A percentile compares a stretch with the other conserved stretches of the same genome.
These are phyloP conservation scores for Ctenodactylus gundi DNA, from an alignment of 2,113 vertebrate genomes.

Conservation along the genomic window DNA sequence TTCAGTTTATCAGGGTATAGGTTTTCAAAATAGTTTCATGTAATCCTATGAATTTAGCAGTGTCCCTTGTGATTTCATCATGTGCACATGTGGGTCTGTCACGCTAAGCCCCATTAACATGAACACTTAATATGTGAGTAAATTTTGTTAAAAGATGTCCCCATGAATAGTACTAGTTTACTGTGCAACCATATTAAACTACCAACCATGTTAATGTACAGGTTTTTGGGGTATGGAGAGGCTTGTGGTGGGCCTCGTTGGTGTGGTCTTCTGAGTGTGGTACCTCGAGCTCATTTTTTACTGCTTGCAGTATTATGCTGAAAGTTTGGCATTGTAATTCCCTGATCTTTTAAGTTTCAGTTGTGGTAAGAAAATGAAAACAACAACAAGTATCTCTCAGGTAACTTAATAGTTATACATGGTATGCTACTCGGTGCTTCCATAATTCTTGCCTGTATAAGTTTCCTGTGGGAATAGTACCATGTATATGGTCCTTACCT, in stretches of 20 bases:
- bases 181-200: neutral
- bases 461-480: neutral
- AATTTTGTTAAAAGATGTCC: neutral
- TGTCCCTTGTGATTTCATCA: too few species aligned
- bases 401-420: neutral
- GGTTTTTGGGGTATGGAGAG: neutral
- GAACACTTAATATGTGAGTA: neutral
- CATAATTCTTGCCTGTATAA: neutral
- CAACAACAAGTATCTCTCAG: neutral
- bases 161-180: neutral
- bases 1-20: too few species aligned
- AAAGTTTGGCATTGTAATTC: neutral
- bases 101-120: neutral
- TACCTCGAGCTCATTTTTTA: neutral
- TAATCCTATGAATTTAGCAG: too few species aligned
- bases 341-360: neutral
- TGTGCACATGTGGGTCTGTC: too few species aligned
- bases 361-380: conserved; percentile 15
- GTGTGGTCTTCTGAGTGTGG: neutral
- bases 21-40: too few species aligned
- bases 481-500: neutral
- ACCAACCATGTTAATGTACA: too few species aligned
- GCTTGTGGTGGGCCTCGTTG: neutral
- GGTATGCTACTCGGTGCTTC: neutral
- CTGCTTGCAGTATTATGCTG: conserved; percentile 21